A percentile compares a stretch with the other conserved stretches of the same genome.
phyloP scores from a whole-genome alignment of 2,888 invertebrate species.

The Lasioglossum villosulum region DNA sequence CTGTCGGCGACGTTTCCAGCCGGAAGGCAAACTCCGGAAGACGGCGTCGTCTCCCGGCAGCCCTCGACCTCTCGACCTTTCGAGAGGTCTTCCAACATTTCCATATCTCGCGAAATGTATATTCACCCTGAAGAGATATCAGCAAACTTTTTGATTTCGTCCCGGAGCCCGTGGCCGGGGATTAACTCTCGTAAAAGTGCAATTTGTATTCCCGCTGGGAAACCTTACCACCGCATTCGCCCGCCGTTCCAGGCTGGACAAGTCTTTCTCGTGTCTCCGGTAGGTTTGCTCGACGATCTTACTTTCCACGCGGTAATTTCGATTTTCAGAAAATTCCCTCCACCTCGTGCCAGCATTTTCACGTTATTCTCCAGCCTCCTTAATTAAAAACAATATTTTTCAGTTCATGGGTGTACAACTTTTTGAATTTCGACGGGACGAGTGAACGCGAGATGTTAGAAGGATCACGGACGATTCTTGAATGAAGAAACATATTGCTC shows the following conservation, averaged over 20 bases:
- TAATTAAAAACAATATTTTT: background rate
- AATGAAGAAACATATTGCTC: no score
- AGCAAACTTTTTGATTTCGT: conserved; percentile 73
- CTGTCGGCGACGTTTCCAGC: conserved; percentile 63
- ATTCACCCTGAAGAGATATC: conserved; percentile 65
- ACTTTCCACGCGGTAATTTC: background rate
- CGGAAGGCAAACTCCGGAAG: conserved; percentile 53
- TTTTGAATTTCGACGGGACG: no score
- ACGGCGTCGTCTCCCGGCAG: conserved; percentile 43
- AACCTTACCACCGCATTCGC: conserved; percentile 40
- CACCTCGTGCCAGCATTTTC: background rate
- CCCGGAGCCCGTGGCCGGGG: conserved; percentile 56
- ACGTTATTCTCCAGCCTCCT: background rate
- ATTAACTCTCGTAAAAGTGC: conserved; percentile 76
- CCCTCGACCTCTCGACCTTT: conserved; percentile 65
- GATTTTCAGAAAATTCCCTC: background rate
- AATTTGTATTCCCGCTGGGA: conserved; percentile 73
- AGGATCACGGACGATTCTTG: no score
- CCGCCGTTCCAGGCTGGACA: conserved; percentile 13
- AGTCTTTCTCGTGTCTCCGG: conserved; percentile 37
- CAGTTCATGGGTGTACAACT: no score
- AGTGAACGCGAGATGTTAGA: no score
- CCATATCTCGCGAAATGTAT: conserved; percentile 62
- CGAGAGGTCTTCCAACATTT: conserved; percentile 59
- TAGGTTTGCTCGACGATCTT: conserved; percentile 23